These are phyloP conservation scores for Pagrus major DNA, from an alignment of 2,113 vertebrate genomes.

Conservation along the genomic window DNA sequence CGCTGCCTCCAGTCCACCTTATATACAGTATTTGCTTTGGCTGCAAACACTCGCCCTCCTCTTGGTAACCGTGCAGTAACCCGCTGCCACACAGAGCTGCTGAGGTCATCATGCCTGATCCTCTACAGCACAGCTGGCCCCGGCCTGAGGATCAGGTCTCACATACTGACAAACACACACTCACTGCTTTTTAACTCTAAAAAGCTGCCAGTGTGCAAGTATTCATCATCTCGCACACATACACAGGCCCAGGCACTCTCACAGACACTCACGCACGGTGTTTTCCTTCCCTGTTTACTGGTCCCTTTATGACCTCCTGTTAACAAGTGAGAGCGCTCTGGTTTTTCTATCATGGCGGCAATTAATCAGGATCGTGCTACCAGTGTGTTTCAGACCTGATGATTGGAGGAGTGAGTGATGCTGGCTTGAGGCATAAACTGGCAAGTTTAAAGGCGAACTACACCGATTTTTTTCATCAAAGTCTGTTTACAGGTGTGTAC, in stretches of 20 bases:
- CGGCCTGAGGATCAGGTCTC: slow-evolving; percentile 45
- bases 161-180: slow-evolving; percentile 19
- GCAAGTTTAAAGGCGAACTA: neutral
- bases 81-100: slow-evolving; percentile 66
- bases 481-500: slow-evolving; percentile 13
- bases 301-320: slow-evolving; percentile 68
- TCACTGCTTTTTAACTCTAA: slow-evolving; percentile 16
- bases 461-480: neutral
- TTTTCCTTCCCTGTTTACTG: slow-evolving; percentile 76
- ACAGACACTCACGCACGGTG: neutral
- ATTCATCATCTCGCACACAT: slow-evolving; percentile 30
- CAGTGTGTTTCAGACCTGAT: slow-evolving; percentile 31
- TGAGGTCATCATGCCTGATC: slow-evolving; percentile 77
- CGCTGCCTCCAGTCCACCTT: slow-evolving; percentile 28
- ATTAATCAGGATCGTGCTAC: slow-evolving; percentile 54
- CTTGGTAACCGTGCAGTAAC: slow-evolving; percentile 52
- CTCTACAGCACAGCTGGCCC: slow-evolving; percentile 50
- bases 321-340: slow-evolving; percentile 72
- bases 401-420: slow-evolving; percentile 32
- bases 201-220: slow-evolving; percentile 12
- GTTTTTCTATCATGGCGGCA: slow-evolving; percentile 26
- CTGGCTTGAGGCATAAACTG: slow-evolving; percentile 1
- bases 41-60: slow-evolving; percentile 46
- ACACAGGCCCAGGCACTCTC: neutral
- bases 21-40: slow-evolving; percentile 76